Evolutionary conservation across 2,797 vertebrate genomes (phyloP).

Genomic region (Lutjanus argentimaculatus): DNA sequence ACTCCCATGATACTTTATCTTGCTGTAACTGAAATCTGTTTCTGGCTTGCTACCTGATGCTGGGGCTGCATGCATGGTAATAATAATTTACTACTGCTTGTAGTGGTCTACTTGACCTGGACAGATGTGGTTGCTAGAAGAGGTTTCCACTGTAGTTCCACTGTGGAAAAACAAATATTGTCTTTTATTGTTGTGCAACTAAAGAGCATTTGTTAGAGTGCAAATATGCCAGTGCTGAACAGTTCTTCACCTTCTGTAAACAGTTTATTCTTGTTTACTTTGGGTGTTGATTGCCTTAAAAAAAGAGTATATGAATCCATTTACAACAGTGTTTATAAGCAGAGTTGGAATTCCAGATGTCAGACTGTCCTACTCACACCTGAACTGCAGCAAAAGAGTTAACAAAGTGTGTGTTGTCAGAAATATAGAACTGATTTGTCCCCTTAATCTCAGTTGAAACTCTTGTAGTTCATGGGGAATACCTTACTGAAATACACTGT

Average conservation of each 20-base stretch:
- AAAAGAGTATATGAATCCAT: background rate
- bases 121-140: too few relatives aligned
- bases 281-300: conserved; percentile 10
- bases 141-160: too few relatives aligned
- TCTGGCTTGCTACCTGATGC: too few relatives aligned
- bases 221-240: background rate
- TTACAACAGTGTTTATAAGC: background rate
- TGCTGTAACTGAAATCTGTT: too few relatives aligned
- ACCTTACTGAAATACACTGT: background rate
- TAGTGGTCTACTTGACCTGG: too few relatives aligned
- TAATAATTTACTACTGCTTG: too few relatives aligned
- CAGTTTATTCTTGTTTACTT: conserved; percentile 6
- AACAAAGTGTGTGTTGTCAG: background rate
- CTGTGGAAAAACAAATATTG: too few relatives aligned
- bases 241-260: background rate
- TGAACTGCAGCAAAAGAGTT: background rate
- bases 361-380: background rate
- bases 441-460: background rate
- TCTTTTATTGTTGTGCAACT: background rate
- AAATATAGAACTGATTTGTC: background rate
- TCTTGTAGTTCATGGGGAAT: background rate
- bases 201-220: background rate
- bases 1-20: too few relatives aligned
- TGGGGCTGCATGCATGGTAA: too few relatives aligned
- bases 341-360: background rate